Evolutionary conservation across 2,888 invertebrate species (phyloP).

Genomic region (Gastracanthus pulcherrimus): DNA sequence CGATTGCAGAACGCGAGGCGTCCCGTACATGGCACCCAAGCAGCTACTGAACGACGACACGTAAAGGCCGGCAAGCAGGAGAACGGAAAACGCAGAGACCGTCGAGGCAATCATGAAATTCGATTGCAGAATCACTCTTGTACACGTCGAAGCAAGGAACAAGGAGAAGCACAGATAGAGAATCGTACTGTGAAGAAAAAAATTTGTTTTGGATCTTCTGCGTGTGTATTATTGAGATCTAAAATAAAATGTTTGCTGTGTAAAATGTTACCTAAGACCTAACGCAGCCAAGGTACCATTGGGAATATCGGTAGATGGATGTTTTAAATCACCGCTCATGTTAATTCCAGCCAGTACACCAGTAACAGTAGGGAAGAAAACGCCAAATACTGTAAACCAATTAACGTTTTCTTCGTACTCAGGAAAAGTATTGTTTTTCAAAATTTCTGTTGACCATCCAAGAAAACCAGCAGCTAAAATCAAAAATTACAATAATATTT

Average conservation of each 20-base stretch:
- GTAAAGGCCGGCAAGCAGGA: constrained; percentile 94
- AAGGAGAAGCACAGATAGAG: constrained; percentile 93
- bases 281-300: constrained; percentile 96
- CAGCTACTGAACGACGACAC: constrained; percentile 97
- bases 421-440: constrained; percentile 90
- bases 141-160: constrained; percentile 93
- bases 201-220: constrained; percentile 29
- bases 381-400: constrained; percentile 98
- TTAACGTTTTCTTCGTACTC: constrained; percentile 88
- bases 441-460: constrained; percentile 90
- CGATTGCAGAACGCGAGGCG: constrained; percentile 95
- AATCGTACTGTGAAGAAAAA: constrained; percentile 83
- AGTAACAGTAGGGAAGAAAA: constrained; percentile 98
- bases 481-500: constrained; percentile 11
- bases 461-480: constrained; percentile 87
- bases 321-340: constrained; percentile 97
- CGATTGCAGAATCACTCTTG: constrained; percentile 83
- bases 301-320: constrained; percentile 95
- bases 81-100: constrained; percentile 89
- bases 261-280: constrained; percentile 86
- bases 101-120: constrained; percentile 96
- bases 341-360: constrained; percentile 98
- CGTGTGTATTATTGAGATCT: not conserved
- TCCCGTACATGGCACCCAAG: constrained; percentile 97
- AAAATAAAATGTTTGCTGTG: not conserved